Evolutionary conservation across 2,113 vertebrate species (phyloP).

Genomic region (Chaenocephalus aceratus): DNA sequence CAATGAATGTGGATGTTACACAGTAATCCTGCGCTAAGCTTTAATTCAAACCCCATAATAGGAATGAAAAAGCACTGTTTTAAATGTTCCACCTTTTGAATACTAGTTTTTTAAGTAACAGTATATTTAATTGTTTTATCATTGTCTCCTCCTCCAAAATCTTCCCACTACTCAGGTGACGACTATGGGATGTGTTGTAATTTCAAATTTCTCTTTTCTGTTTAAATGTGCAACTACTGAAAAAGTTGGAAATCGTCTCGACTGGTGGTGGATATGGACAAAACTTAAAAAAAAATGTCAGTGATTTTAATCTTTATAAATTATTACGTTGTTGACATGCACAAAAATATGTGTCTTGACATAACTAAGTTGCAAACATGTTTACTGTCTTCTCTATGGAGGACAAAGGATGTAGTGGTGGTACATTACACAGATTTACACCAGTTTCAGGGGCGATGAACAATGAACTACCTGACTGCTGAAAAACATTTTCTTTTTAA

Average conservation of each 20-base stretch:
- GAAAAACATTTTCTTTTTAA: background rate
- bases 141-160: slow-evolving; percentile 13
- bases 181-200: slow-evolving; percentile 21
- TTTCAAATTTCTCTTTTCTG: slow-evolving; percentile 14
- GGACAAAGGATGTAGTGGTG: background rate
- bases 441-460: background rate
- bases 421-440: background rate
- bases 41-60: background rate
- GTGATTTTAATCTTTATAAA: slow-evolving; percentile 25
- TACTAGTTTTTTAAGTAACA: background rate
- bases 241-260: slow-evolving; percentile 18
- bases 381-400: background rate
- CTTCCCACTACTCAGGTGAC: slow-evolving; percentile 21
- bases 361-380: background rate
- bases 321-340: slow-evolving; percentile 19
- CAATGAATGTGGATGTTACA: background rate
- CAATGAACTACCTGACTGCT: slow-evolving; percentile 15
- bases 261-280: background rate
- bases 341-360: slow-evolving; percentile 12
- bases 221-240: slow-evolving; percentile 28
- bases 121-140: slow-evolving; percentile 4
- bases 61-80: background rate
- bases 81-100: background rate
- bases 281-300: slow-evolving; percentile 27
- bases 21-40: background rate